phyloP scores from a whole-genome alignment of 1,140 invertebrate species.

The Drosophila kikkawai region DNA sequence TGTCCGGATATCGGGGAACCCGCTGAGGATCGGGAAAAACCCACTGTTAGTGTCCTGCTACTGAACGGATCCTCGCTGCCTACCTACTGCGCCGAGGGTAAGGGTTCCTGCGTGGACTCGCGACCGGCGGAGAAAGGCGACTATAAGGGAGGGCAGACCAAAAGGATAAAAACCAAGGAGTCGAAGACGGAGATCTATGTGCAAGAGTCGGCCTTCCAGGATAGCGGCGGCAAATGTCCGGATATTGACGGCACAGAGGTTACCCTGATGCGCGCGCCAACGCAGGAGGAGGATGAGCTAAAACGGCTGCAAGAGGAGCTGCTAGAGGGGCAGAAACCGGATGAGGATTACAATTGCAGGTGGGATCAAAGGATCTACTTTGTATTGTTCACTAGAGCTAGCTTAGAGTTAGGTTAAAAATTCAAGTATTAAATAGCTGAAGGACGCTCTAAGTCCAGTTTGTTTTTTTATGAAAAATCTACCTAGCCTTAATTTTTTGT shows the following conservation, averaged over 20 bases:
- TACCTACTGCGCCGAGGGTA: slow-evolving; percentile 33
- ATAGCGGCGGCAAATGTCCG: slow-evolving; percentile 35
- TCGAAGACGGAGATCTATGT: slow-evolving; percentile 60
- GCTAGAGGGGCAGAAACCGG: not conserved
- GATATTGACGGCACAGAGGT: slow-evolving; percentile 60
- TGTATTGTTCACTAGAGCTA: too few species aligned
- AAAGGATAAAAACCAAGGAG: slow-evolving; percentile 1
- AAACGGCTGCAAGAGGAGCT: not conserved
- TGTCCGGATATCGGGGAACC: slow-evolving; percentile 12
- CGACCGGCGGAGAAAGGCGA: not conserved
- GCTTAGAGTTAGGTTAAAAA: too few species aligned
- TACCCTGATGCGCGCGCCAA: slow-evolving; percentile 42
- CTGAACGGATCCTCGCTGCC: slow-evolving; percentile 50
- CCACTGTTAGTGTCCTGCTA: slow-evolving; percentile 55
- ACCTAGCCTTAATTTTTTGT: not conserved
- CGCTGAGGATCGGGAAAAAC: not conserved
- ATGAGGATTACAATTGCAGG: slow-evolving; percentile 11
- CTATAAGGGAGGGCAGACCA: not conserved
- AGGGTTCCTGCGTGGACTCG: not conserved
- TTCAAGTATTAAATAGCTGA: not conserved
- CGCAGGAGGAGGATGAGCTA: slow-evolving; percentile 37
- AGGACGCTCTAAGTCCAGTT: too few species aligned
- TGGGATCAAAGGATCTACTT: not conserved
- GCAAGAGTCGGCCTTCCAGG: slow-evolving; percentile 48
- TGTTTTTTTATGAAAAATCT: not conserved